Conservation (phyloP, 2,888 invertebrate genomes). For the Ditula angustiorana region DNA sequence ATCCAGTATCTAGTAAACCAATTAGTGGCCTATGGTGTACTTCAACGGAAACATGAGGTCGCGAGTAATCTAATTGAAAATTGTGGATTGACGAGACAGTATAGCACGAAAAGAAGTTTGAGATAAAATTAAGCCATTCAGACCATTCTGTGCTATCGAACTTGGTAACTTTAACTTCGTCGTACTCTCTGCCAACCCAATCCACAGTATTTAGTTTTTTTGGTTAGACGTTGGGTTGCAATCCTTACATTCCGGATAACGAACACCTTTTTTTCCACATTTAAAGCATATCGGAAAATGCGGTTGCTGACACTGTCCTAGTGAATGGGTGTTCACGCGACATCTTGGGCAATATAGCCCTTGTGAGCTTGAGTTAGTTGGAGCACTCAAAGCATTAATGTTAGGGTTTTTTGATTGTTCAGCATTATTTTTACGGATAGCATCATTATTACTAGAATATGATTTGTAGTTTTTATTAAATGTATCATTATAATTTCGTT, state of each 20-base stretch:
- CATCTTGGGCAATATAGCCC: slow-evolving; percentile 36
- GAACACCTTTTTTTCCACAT: slow-evolving; percentile 41
- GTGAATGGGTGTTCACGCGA: slow-evolving; percentile 30
- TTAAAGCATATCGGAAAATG: slow-evolving; percentile 41
- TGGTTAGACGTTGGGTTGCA: not conserved
- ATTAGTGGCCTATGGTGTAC: not conserved
- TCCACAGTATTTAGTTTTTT: not conserved
- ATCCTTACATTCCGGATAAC: slow-evolving; percentile 36
- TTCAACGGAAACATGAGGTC: not conserved
- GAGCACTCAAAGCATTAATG: not conserved
- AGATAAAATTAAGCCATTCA: not conserved
- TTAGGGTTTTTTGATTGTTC: not conserved
- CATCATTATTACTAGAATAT: not conserved
- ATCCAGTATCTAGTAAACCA: not conserved
- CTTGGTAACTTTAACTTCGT: not conserved
- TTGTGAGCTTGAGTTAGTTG: not conserved
- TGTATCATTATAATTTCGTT: too few species aligned
- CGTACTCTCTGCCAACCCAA: not conserved
- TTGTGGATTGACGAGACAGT: not conserved
- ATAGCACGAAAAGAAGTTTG: not conserved
- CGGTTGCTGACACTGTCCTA: slow-evolving; percentile 25
- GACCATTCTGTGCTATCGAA: not conserved
- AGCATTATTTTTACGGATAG: not conserved
- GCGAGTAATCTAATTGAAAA: not conserved
- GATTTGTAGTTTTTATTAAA: too few species aligned